Conservation (phyloP, 2,797 vertebrate genomes). For the Neosilurus mollespiculum region DNA sequence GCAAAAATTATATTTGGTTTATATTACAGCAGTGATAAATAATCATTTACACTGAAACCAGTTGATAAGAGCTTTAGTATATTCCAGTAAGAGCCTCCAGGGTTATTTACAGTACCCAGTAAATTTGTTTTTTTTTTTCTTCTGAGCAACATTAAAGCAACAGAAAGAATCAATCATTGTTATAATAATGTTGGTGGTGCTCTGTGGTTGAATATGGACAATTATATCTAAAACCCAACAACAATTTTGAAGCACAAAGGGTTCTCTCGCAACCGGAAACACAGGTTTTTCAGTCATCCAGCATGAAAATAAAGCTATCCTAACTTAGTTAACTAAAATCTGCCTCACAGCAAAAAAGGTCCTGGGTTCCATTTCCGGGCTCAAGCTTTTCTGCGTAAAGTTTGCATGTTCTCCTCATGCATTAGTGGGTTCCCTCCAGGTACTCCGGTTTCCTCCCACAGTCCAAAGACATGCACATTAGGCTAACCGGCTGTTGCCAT, state of each 20-base stretch:
- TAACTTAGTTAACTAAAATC: too few relatives aligned
- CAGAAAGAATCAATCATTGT: neutral
- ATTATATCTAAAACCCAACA: neutral
- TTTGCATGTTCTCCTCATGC: too few relatives aligned
- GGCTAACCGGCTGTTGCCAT: too few relatives aligned
- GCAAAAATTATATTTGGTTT: neutral
- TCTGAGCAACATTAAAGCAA: neutral
- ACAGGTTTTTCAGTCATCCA: neutral
- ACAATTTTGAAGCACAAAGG: neutral
- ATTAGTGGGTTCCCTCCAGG: too few relatives aligned
- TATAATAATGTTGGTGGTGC: neutral
- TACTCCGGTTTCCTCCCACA: too few relatives aligned
- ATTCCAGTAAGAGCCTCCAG: neutral
- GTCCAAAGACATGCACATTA: too few relatives aligned
- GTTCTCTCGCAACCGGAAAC: neutral
- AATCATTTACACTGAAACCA: neutral
- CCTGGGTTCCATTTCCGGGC: too few relatives aligned
- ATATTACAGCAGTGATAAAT: neutral
- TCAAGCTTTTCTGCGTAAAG: too few relatives aligned
- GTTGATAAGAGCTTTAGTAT: neutral
- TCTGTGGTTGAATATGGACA: neutral
- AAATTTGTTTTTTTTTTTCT: neutral
- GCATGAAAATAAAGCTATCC: neutral
- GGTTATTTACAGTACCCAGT: neutral
- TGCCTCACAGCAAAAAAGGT: too few relatives aligned